Conservation (phyloP, 2,113 vertebrate genomes). For the Hemiscyllium ocellatum region DNA sequence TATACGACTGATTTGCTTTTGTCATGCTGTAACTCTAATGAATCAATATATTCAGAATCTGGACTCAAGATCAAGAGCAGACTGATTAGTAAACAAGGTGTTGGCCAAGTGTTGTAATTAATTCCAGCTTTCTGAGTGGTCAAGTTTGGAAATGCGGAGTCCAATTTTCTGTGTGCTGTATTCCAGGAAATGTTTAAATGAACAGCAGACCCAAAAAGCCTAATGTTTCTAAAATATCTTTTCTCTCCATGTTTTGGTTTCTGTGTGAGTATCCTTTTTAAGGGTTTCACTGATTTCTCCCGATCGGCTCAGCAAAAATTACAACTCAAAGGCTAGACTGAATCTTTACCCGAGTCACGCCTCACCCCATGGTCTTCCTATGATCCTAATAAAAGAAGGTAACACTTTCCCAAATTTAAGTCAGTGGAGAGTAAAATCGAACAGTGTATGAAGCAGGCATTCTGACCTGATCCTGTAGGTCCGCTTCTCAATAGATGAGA, state of each 20-base stretch:
- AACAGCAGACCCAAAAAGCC: background rate
- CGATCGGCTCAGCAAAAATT: background rate
- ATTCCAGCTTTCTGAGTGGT: constrained; percentile 4
- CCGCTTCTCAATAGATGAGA: background rate
- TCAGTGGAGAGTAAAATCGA: background rate
- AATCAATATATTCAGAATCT: background rate
- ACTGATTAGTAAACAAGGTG: background rate
- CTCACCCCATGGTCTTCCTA: background rate
- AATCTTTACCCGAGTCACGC: background rate
- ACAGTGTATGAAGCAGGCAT: background rate
- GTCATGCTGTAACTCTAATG: background rate
- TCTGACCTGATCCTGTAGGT: background rate
- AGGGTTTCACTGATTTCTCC: background rate
- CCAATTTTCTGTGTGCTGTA: background rate
- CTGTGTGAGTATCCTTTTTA: background rate
- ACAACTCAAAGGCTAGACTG: background rate
- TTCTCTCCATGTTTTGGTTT: background rate
- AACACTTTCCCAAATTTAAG: background rate
- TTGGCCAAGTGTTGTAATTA: background rate
- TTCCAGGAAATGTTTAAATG: background rate
- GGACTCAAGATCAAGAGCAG: background rate
- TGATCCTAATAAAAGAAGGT: background rate
- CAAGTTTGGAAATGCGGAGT: background rate
- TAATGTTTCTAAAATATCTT: background rate
- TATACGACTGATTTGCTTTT: background rate